Base-by-base conservation (phyloP, 30 jellyfish, hydroid and myxozoan species). In the Turritopsis rubra region DNA sequence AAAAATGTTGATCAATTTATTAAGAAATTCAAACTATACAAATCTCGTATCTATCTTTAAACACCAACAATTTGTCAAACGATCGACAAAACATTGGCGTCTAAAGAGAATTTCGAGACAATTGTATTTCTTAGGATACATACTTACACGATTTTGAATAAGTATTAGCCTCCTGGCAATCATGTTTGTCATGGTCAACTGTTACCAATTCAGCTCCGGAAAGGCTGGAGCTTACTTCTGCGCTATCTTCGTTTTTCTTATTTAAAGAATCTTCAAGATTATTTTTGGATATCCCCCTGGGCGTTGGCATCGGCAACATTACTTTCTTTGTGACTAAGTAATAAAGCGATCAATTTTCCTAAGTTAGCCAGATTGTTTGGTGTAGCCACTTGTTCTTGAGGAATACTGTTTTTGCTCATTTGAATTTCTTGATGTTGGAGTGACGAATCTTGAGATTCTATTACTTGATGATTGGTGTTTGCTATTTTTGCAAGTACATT, bases 401-500 rank as follows among this genome's bases (percentile, higher is more conserved):
- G 60, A 41, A 41, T 41, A 13, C 60, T 41, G 60, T 41, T 41
- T 41, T 41, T 41, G 60, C 60, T 41, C 60, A 41, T 41, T 41
- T 41, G 60, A 41, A 41, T 5, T 41, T 41, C 60, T 41, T 41
- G 60, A 41, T 41, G 60, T 13, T 68, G 77, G 16, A 16, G 31
- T 3, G 77, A 25, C 20, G 68, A 13, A 26, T 25, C 83, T 26
- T 75, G 53, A 13, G 68, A 21, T 20, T 31, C 68, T 31, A n/a
- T 21, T n/a, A 13, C 22, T 26, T 75, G 60, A 21, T 75, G 83
- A n/a, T 22, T 31, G 29, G 7, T 68, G 22, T 3, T 31, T 22
- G 53, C 83, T 75, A 28, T 25, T 75, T 20, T 75, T n/a, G 68
- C 83, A 26, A 31, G 65, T 22, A 75, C 68, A 22, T 75, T n/a